A percentile compares a stretch with the other conserved stretches of the same genome.
Evolutionary conservation across 2,888 invertebrate genomes (phyloP).

Genomic region (Toxonevra muliebris): DNA sequence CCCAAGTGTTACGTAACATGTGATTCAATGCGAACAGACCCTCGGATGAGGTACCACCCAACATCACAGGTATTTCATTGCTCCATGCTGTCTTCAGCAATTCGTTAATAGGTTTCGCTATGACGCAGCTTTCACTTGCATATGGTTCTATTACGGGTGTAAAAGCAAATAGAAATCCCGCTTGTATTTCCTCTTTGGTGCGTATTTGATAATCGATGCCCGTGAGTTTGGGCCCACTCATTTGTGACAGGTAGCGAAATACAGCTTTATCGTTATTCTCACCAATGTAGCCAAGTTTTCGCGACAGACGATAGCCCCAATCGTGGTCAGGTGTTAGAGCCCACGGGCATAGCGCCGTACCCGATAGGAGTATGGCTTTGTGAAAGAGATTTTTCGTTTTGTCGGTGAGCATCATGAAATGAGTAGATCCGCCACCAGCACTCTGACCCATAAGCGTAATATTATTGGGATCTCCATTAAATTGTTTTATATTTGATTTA

Average conservation of each 20-base stretch:
- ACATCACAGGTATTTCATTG: slow-evolving; percentile 57
- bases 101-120: slow-evolving; percentile 50
- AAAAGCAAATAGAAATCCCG: slow-evolving; percentile 51
- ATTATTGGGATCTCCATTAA: slow-evolving; percentile 67
- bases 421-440: slow-evolving; percentile 66
- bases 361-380: slow-evolving; percentile 62
- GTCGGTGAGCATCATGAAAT: slow-evolving; percentile 66
- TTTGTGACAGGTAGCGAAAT: slow-evolving; percentile 43
- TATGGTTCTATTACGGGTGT: slow-evolving; percentile 61
- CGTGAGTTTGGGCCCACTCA: slow-evolving; percentile 43
- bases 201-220: slow-evolving; percentile 48
- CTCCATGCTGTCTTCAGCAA: slow-evolving; percentile 57
- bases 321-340: slow-evolving; percentile 47
- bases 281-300: slow-evolving; percentile 58
- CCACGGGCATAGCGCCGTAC: slow-evolving; percentile 57
- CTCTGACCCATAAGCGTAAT: slow-evolving; percentile 68
- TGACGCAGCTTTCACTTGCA: slow-evolving; percentile 50
- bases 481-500: slow-evolving; percentile 64
- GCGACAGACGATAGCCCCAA: slow-evolving; percentile 56
- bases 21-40: slow-evolving; percentile 54
- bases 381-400: slow-evolving; percentile 64
- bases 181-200: slow-evolving; percentile 50
- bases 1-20: slow-evolving; percentile 13
- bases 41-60: slow-evolving; percentile 61
- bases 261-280: slow-evolving; percentile 56